Percentiles rank a stretch among this genome's conserved stretches.
These are phyloP conservation scores for Dicrostonyx torquatus DNA, from an alignment of 2,797 vertebrate genomes.

Conservation along the genomic window DNA sequence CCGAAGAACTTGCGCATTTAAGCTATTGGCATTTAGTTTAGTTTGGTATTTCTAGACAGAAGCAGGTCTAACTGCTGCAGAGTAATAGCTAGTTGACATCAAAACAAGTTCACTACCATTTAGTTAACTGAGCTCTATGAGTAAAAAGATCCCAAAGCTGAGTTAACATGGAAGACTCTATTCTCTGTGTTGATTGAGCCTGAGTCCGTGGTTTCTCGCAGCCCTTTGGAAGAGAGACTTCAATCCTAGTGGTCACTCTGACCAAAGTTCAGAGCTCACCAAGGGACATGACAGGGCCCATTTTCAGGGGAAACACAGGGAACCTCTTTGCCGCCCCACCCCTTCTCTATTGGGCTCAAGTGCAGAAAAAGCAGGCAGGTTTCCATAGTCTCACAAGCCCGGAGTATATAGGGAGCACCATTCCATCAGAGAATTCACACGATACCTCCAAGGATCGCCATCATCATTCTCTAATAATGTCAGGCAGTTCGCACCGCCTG, in stretches of 20 bases:
- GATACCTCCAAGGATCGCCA: not conserved
- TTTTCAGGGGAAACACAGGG: not conserved
- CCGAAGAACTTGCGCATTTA: not conserved
- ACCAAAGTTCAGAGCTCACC: not conserved
- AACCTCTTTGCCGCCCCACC: not conserved
- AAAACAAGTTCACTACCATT: not conserved
- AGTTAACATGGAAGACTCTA: not conserved
- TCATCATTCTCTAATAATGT: conserved; percentile 4
- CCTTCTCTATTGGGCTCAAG: not conserved
- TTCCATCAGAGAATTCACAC: not conserved
- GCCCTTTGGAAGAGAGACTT: not conserved
- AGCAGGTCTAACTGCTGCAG: not conserved
- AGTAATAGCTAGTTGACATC: not conserved
- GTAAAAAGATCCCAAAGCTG: not conserved
- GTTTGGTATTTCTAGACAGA: not conserved
- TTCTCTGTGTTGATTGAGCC: not conserved
- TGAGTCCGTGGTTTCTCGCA: not conserved
- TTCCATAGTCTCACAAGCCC: not conserved
- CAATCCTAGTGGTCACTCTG: not conserved
- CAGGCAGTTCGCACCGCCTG: not conserved
- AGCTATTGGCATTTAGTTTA: not conserved
- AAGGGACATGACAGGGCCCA: not conserved
- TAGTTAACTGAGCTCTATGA: not conserved
- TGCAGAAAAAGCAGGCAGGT: not conserved
- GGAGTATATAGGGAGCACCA: not conserved